Evolutionary conservation across 2,797 vertebrate species (phyloP), one percentile per base, ranked within the genome.

Genomic region (Rhabdomys pumilio): DNA sequence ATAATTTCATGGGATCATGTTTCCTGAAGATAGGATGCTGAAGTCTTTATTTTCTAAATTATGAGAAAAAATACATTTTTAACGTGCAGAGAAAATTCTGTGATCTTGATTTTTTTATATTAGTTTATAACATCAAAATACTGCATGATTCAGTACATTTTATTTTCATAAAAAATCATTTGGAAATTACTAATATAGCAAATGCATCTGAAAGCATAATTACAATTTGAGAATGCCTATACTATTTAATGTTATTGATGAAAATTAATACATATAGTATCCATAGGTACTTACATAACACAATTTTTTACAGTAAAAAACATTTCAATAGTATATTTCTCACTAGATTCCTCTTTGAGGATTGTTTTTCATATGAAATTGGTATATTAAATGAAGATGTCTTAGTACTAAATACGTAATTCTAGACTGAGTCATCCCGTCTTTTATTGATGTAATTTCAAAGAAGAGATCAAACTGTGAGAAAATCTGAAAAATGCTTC

Each of bases 391-490:
- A 72, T 93, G 6, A 79, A 73, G 14, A 1, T 88, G 22, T 85
- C 26, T 47, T 96, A 59, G 7, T 91, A 57, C 53, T 88, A 91
- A 93, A 87, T 24, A 34, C 47, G 90, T 41, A 89, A n/a, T 91
- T 93, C n/a, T 88, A 84, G 3, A 3, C 72, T 91, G 86, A 72
- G 29, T 2, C 4, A 84, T 50, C 4, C 0, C 0, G 76, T 77
- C 44, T 96, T 97, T 97, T 44, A 97, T 88, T 97, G 61, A 97
- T 90, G 29, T 87, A 79, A 94, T 76, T 96, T 96, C 91, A 96
- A 73, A 95, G n/a, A 93, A 76, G 26, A 61, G 11, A 85, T 31
- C 80, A 94, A 85, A 90, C 80, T 95, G 69, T 80, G 94, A 87
- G 53, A 90, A 94, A 95, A 95, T 76, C 19, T 76, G 95, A 26